Base-by-base conservation (phyloP, 1,140 invertebrate genomes). In the Pinna nobilis region DNA sequence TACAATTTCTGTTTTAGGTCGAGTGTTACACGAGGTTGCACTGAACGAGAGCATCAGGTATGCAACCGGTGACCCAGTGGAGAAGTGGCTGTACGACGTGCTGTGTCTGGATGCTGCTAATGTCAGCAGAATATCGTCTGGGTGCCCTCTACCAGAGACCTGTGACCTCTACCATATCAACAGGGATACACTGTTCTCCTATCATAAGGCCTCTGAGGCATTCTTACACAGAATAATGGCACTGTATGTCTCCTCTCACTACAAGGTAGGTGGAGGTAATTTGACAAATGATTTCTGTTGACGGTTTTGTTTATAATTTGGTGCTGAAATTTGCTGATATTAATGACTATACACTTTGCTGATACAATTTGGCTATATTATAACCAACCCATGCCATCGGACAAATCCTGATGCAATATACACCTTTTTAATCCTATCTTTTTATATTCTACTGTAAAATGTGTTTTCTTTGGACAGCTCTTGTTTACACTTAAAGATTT, bases 1-100 rank as follows among this genome's bases (percentile, higher is more conserved):
- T n/a, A 55, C 15, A n/a, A n/a, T 47, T 50, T 50, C 55, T 23
- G 13, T 79, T 70, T 18, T 65, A 85, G 90, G 89, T 30, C 82
- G 91, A 49, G 79, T 80, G 15, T 82, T 92, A 15, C 88, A 91
- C 81, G 88, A 90, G 66, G 59, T 89, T 6, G 72, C 76, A 65
- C 90, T 99, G 9, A 94, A 97, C 51, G 97, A 99, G 88, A 97
- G 97, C 0, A 99, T 99, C 83, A 92, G 98, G 74, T 99, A 99
- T 84, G 93, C 93, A 73, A 89, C 92, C 39, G 94, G 94, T 20
- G 98, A 99, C 90, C 88, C 92, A 7, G 92, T 99, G 18, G 98
- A 99, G 90, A 88, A 89, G 9, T 99, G 98, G 98, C 89, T 99
- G 0, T 96, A 95, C 68, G 91, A 94, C 78, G 90, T 99, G 0